A percentile compares a stretch with the other conserved stretches of the same genome.
Evolutionary conservation across 2,888 invertebrate genomes (phyloP).

Genomic region (Drosophila rellima): DNA sequence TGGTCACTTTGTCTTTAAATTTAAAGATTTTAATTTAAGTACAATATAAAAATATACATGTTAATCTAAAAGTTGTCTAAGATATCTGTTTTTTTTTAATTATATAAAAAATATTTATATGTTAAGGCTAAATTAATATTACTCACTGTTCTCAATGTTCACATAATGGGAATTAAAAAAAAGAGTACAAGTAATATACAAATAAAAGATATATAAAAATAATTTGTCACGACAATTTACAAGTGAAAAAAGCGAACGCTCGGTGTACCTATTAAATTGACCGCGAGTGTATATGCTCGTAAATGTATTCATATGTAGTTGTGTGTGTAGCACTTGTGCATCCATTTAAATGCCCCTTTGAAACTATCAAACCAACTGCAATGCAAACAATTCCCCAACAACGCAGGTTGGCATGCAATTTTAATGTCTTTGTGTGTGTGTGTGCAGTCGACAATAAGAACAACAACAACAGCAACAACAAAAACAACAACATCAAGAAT

Average conservation of each 20-base stretch:
- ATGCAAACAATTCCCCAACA: conserved; percentile 14
- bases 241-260: neutral
- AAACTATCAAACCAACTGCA: conserved; percentile 36
- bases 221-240: no score
- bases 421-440: conserved; percentile 65
- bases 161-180: no score
- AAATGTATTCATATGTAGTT: neutral
- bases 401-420: conserved; percentile 71
- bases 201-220: no score
- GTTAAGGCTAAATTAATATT: no score
- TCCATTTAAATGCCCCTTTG: conserved; percentile 41
- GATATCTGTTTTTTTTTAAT: no score
- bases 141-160: no score
- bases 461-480: conserved; percentile 28
- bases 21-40: neutral
- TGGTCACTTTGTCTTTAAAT: neutral
- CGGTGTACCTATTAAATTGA: neutral
- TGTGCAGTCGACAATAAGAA: conserved; percentile 55
- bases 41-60: no score
- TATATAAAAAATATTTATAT: no score
- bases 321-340: conserved; percentile 28
- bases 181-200: no score
- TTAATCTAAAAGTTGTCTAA: no score
- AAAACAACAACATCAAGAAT: conserved; percentile 24
- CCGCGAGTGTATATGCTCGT: neutral